Evolutionary conservation across 2,113 vertebrate genomes (phyloP), one percentile per base, ranked within the genome.

Genomic region (Anseranas semipalmata): DNA sequence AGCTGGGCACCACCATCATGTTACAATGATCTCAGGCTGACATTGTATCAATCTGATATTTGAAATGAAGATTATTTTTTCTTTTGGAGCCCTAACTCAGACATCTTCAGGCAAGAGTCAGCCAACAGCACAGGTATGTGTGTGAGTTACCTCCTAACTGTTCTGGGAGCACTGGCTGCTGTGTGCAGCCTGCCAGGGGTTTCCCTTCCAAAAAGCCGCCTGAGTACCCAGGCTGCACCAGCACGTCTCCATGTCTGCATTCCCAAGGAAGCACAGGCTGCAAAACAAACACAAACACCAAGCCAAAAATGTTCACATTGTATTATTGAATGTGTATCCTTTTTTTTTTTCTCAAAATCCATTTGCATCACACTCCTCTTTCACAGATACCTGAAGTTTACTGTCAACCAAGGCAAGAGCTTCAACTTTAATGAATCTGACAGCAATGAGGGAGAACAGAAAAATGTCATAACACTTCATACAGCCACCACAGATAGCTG

Each of bases 341-440:
- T 55, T 67, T 41, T 17, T 8, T 60, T 60, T 76, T 91, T 55
- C n/a, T 16, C 39, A 87, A 17, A 32, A 85, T 58, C 37, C 12
- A 45, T 53, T 94, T 87, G 25, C 74, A 33, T 32, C 52, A 43
- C 10, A 19, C 3, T 52, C 25, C 65, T 85, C 39, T 75, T 93
- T 78, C 67, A 89, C 21, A 91, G 63, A 80, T 39, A 80, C 15
- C 37, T 83, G 62, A 71, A 1, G 1, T 62, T 87, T 74, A 62
- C 58, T 30, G 37, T 58, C 75, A 94, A 27, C 5, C 2, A 1
- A 43, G 37, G 21, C 39, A 89, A 83, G 22, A 0, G 0, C 22
- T 87, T 75, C 77, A 60, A 68, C 39, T 89, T 85, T 73, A 75
- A 93, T 8, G 11, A 77, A 74, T 28, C 17, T 66, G 71, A 77